A percentile compares a stretch with the other conserved stretches of the same genome.
These are phyloP conservation scores for Cyprinodon tularosa DNA, from an alignment of 2,113 vertebrate species.

Conservation along the genomic window DNA sequence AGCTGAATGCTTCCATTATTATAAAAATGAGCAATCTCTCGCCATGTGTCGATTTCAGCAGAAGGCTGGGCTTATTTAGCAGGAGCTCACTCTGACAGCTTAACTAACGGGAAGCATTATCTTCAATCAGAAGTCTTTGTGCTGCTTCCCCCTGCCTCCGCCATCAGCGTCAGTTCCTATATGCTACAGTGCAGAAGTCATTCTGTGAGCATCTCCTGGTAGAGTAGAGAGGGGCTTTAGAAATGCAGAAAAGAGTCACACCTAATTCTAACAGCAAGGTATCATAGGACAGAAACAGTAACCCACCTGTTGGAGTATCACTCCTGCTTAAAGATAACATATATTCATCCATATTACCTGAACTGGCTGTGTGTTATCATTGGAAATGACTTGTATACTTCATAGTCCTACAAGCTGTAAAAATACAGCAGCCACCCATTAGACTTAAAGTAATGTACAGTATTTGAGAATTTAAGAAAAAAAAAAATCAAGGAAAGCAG, in stretches of 20 bases:
- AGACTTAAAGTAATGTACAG: not conserved
- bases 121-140: constrained; percentile 81
- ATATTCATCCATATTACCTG: not conserved
- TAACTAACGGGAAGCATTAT: constrained; percentile 72
- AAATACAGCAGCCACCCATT: no score
- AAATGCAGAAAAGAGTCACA: not conserved
- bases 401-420: not conserved
- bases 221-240: constrained; percentile 9
- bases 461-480: not conserved
- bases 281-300: not conserved
- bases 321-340: not conserved
- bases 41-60: constrained; percentile 40
- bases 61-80: constrained; percentile 62
- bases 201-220: constrained; percentile 29
- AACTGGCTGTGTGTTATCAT: not conserved
- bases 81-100: constrained; percentile 51
- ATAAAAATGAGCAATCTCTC: constrained; percentile 62
- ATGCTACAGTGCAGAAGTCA: not conserved
- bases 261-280: not conserved
- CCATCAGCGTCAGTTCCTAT: constrained; percentile 66
- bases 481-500: not conserved
- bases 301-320: constrained; percentile 1
- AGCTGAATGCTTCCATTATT: constrained; percentile 62
- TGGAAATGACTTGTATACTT: not conserved
- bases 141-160: constrained; percentile 69